Percentiles rank a stretch among this genome's conserved stretches.
Conservation (phyloP, 2,113 vertebrate species). For the Trochalopteron elliotii region DNA sequence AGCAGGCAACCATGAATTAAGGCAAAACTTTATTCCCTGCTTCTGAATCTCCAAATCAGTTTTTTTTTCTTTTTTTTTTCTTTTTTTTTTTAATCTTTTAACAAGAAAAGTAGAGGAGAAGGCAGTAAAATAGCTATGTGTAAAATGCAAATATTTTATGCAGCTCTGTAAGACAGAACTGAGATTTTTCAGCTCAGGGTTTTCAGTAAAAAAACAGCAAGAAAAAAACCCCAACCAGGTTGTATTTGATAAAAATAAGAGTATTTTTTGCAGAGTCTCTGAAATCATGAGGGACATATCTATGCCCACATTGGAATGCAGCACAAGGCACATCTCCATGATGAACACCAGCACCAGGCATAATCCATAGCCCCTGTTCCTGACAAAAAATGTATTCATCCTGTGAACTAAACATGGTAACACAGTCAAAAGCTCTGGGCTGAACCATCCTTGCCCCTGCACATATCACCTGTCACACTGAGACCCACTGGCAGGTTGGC, state of each 20-base stretch:
- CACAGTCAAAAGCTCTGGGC: neutral
- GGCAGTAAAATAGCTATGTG: neutral
- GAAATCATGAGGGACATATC: neutral
- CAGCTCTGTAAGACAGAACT: neutral
- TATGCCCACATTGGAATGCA: neutral
- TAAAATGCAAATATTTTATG: neutral
- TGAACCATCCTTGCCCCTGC: neutral
- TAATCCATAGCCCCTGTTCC: neutral
- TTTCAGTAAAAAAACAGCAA: neutral
- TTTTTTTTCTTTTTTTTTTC: too few species aligned
- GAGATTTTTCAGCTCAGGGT: neutral
- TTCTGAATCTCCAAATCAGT: neutral
- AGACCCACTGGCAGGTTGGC: neutral
- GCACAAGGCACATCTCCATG: neutral
- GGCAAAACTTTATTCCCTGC: neutral
- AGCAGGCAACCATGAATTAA: neutral
- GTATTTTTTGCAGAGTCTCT: neutral
- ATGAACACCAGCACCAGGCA: neutral
- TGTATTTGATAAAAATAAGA: neutral
- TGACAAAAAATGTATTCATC: neutral
- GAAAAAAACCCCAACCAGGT: neutral
- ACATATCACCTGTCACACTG: neutral
- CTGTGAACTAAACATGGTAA: neutral
- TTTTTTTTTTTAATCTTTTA: too few species aligned
- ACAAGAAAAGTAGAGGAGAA: neutral